These are phyloP conservation scores for Polypterus bichir DNA, from an alignment of 2,113 vertebrate species.

Conservation along the genomic window DNA sequence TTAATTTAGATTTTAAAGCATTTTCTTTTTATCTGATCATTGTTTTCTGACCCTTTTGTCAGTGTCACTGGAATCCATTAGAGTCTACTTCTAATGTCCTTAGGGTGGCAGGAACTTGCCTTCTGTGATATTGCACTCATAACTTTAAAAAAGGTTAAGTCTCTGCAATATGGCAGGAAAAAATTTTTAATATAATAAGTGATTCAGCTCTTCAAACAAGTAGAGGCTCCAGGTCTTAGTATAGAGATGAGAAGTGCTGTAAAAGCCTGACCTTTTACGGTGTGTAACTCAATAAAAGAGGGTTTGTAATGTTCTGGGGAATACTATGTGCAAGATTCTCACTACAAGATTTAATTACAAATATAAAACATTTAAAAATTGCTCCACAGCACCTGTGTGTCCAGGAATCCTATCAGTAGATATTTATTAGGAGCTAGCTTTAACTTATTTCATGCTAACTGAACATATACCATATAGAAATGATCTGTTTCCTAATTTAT, in stretches of 20 bases:
- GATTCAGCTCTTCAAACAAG: background rate
- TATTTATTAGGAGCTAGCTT: too few relatives aligned
- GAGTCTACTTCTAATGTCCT: background rate
- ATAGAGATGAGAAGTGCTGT: background rate
- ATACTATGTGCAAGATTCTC: background rate
- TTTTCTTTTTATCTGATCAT: background rate
- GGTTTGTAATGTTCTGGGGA: background rate
- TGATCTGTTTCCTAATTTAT: too few relatives aligned
- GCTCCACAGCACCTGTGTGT: background rate
- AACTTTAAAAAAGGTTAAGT: conserved; percentile 1
- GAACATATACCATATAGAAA: too few relatives aligned
- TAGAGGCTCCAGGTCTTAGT: background rate
- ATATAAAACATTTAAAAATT: background rate
- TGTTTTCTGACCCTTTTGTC: background rate
- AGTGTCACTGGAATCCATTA: background rate
- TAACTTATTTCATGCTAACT: too few relatives aligned
- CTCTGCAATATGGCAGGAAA: background rate
- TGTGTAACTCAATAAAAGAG: background rate
- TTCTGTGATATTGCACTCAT: background rate
- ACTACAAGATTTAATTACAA: conserved; percentile 1
- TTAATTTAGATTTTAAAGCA: background rate
- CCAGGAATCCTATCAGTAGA: too few relatives aligned
- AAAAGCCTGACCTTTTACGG: background rate
- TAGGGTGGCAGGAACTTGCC: background rate
- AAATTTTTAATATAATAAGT: conserved; percentile 2